Evolutionary conservation across 2,888 invertebrate species (phyloP), one percentile per base, ranked within the genome.

Genomic region (Drosophila infuscata): DNA sequence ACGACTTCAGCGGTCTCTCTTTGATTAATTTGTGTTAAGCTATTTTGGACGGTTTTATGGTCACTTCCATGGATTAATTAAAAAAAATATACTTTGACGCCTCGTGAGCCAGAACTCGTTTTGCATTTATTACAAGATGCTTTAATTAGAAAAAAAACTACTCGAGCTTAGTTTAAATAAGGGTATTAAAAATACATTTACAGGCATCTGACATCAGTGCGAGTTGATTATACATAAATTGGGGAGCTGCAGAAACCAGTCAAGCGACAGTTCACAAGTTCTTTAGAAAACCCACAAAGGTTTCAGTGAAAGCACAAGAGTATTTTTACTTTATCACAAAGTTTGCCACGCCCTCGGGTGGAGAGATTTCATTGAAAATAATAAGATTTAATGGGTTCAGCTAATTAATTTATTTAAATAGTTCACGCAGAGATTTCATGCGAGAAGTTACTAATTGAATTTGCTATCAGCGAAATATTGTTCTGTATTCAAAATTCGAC

Each of bases 1-100:
- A 35, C 49, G 43, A 51, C 36, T 43, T 58, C 61, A 54, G 17
- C 57, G 32, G 41, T 49, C 25, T 52, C n/a, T 33, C 48, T 58
- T 72, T 81, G 77, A 76, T 81, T 79, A 68, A 79, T 72, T 72
- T 76, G 32, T 30, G 33, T 68, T 43, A 0, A 62, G 65, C 43
- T 68, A 76, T 53, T 63, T 71, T 58, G 35, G 64, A 41, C 30
- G 43, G 7, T 81, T 79, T 81, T 76, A 78, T 66, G 71, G 56
- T 49, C 70, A 62, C 60, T 76, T 76, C 58, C 56, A 46, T 71
- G 70, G 70, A 65, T 83, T 76, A 89, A 81, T 87, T 78, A 79
- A 64, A 25, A 25, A 66, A 64, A 66, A 79, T 11, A 81, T 76
- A 71, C 75, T 73, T 83, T 80, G 67, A 74, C 88, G 77, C 80